Base-by-base conservation (phyloP, 2,888 invertebrate species). In the Lasiommata megera region DNA sequence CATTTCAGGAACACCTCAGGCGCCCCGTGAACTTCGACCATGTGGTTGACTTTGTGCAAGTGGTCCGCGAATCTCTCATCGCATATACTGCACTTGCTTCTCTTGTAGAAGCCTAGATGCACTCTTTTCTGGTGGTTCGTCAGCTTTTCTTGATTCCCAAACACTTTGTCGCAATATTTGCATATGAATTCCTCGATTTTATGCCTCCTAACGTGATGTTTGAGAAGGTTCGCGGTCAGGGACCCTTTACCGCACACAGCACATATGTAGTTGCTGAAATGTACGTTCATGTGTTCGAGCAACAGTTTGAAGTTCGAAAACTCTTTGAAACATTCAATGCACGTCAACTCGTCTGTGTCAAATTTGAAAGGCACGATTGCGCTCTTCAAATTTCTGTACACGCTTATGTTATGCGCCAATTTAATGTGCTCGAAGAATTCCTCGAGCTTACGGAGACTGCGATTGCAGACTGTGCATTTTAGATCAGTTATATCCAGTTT, bases 351-450 rank as follows among this genome's bases (percentile, higher is more conserved):
- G 0, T 76, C 68, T 0, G 76, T 67, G 8, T 82, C 80, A 34
- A 87, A 84, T 63, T 73, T 80, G 52, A 86, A 87, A 0, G 83
- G 83, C 0, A 86, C 63, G 6, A 86, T 80, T 41, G 78, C 75
- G 34, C 72, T 78, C 54, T 76, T 79, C 0, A 72, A 65, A 1
- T 83, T 77, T 0, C 70, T 68, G 43, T 70, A 72, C 23, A 82
- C 55, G 8, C 64, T 56, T 29, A 67, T 70, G 0, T 61, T 37
- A 51, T 82, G 82, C 1, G 63, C 69, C 0, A 53, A 46, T 38
- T 72, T 72, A 1, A 82, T 63, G 56, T 82, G 82, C 0, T 43
- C 11, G 34, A 77, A 64, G 12, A 82, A 63, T 1, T 76, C 71
- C 1, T 77, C 70, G 0, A 82, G 62, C 9, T 67, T 65, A 0